phyloP scores from a whole-genome alignment of 2,113 vertebrate species.

The Petromus typicus region DNA sequence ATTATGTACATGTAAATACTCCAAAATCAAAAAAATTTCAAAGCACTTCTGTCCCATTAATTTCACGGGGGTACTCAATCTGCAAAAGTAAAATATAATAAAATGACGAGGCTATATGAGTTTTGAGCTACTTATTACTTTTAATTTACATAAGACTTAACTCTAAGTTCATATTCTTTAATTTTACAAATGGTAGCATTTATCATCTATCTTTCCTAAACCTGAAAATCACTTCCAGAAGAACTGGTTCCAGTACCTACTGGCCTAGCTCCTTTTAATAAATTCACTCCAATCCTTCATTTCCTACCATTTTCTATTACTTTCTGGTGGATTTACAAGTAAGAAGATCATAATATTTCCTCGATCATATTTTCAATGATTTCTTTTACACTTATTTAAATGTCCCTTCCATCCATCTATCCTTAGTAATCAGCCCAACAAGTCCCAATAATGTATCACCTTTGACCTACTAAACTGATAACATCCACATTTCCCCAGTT shows the following conservation, averaged over 20 bases:
- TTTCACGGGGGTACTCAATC: not conserved
- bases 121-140: not conserved
- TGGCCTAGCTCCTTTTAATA: not conserved
- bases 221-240: not conserved
- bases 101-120: not conserved
- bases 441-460: not conserved
- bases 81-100: not conserved
- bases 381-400: not conserved
- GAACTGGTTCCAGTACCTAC: not conserved
- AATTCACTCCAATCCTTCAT: not conserved
- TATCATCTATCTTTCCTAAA: not conserved
- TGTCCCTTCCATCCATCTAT: not conserved
- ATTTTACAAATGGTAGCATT: not conserved
- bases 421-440: not conserved
- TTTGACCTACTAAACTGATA: not conserved
- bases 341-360: not conserved
- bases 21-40: not conserved
- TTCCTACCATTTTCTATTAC: constrained; percentile 2
- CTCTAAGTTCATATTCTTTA: not conserved
- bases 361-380: not conserved
- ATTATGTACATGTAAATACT: not conserved
- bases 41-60: not conserved
- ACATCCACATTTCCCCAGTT: not conserved
- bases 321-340: not conserved
- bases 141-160: not conserved